These are phyloP conservation scores for Acomys russatus DNA, from an alignment of 2,797 vertebrate species.

Conservation along the genomic window DNA sequence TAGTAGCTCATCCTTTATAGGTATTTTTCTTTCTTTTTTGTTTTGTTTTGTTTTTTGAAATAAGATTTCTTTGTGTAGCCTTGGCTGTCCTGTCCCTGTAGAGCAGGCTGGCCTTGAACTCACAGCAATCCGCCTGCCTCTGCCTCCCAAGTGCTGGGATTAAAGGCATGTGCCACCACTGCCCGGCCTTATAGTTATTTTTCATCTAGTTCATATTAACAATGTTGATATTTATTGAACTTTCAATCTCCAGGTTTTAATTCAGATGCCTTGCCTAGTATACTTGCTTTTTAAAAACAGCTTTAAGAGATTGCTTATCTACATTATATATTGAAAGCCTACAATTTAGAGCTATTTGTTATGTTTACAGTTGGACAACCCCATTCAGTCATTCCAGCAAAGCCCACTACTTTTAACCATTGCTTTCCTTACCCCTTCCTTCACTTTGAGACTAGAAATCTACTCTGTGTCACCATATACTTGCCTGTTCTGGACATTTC, in stretches of 20 bases:
- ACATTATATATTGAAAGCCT: constrained; percentile 45
- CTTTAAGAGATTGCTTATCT: neutral
- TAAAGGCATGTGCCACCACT: too few species aligned
- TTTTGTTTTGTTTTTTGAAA: too few species aligned
- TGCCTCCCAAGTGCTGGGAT: too few species aligned
- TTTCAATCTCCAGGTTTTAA: neutral
- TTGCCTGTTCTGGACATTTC: constrained; percentile 12
- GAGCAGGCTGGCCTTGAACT: too few species aligned
- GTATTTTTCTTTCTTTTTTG: neutral
- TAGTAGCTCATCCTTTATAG: neutral
- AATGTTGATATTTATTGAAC: neutral
- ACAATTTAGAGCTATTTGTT: constrained; percentile 13
- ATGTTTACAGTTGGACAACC: constrained; percentile 11
- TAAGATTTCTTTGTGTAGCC: too few species aligned
- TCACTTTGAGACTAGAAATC: neutral
- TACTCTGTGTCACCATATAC: neutral
- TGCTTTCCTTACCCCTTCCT: neutral
- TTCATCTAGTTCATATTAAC: neutral
- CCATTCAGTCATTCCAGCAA: neutral
- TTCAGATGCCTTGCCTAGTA: neutral
- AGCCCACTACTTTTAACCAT: neutral
- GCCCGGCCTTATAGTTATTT: neutral
- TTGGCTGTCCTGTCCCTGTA: too few species aligned
- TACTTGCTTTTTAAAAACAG: neutral
- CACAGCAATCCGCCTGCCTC: too few species aligned